Evolutionary conservation across 2,113 vertebrate genomes (phyloP), one percentile per base, ranked within the genome.

Genomic region (Camelus bactrianus): DNA sequence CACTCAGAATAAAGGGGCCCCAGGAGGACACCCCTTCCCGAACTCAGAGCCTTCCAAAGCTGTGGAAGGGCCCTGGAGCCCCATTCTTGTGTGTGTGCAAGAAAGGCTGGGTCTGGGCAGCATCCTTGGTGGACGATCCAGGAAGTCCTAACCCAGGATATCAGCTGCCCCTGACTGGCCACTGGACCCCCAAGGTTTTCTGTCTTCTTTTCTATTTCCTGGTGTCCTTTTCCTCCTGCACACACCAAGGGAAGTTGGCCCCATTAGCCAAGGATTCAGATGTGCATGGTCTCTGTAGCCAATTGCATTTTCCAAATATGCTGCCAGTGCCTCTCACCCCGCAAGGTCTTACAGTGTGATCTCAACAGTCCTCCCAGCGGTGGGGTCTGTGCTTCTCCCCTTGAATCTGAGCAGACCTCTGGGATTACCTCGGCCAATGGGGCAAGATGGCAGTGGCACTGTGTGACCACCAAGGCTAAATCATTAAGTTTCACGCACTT

Each of bases 171-270:
- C 81, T 58, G 38, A 12, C 17, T 28, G 12, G 38, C 0, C 17
- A 4, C 22, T 2, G 19, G 30, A 22, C 6, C 58, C 42, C 15
- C 16, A 15, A 6, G 3, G 24, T 19, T 56, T 83, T 67, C 64
- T n/a, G 24, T n/a, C 46, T 28, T 15, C 67, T 35, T 17, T 28
- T 62, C 91, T 93, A 0, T 26, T 67, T 26, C 30, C 42, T 26
- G 80, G 62, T 1, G 1, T 4, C 13, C 64, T 48, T 54, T 46
- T n/a, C 46, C 70, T 70, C 19, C 32, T 70, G 30, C 46, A 2
- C 0, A 0, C 12, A 8, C 58, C 3, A 13, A 22, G 22, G 32
- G 11, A 3, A 1, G 28, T 32, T 32, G 4, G 38, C 26, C 52
- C 30, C 16, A 6, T 16, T 3, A 48, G 26, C 5, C 64, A 30